Conservation (phyloP, 2,113 vertebrate genomes). For the Numida meleagris region DNA sequence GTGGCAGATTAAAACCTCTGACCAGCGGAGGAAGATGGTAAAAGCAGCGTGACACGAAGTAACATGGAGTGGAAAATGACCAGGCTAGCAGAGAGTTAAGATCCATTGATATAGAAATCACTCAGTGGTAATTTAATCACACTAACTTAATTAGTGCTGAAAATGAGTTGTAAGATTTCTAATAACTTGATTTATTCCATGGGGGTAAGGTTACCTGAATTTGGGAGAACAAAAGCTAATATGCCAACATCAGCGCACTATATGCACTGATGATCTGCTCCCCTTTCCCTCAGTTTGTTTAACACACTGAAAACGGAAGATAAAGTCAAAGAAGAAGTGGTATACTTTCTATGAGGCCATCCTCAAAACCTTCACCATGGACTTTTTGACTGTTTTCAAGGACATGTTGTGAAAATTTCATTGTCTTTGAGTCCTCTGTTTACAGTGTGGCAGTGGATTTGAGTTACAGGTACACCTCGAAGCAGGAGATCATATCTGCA, state of each 20-base stretch:
- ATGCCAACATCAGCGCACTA: too few species aligned
- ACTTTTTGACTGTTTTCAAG: background rate
- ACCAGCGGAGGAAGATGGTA: background rate
- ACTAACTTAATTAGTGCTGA: background rate
- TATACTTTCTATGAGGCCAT: background rate
- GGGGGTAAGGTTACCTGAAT: background rate
- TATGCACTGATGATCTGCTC: background rate
- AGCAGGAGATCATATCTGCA: background rate
- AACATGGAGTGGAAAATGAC: background rate
- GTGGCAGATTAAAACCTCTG: background rate
- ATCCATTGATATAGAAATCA: background rate
- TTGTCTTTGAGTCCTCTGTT: background rate
- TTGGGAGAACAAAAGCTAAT: background rate
- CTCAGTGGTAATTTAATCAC: background rate
- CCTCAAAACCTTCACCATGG: background rate
- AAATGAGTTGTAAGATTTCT: background rate
- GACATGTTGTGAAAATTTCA: background rate
- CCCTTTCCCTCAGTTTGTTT: background rate
- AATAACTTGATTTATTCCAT: background rate
- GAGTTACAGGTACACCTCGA: background rate
- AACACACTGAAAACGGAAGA: background rate
- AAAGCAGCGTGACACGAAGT: background rate
- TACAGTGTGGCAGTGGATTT: background rate
- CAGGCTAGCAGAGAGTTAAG: background rate
- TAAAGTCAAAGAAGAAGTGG: background rate